Conservation (phyloP, 2,888 invertebrate species). For the Drosophila kambysellisi region DNA sequence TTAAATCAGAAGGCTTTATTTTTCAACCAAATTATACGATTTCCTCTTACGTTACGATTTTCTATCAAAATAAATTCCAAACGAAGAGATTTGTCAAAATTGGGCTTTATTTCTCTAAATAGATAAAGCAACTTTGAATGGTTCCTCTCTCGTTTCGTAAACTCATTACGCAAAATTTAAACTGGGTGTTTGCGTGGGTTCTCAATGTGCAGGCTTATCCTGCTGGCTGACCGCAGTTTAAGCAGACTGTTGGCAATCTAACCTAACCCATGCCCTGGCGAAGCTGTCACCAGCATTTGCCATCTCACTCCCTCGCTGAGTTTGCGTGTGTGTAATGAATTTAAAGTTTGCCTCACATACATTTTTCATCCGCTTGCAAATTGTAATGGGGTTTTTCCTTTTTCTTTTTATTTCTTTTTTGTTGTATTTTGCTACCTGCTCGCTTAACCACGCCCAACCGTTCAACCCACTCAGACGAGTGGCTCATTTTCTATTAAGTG, state of each 20-base stretch:
- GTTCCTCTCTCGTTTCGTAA: not conserved
- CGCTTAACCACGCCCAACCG: slow-evolving; percentile 37
- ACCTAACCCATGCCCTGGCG: slow-evolving; percentile 36
- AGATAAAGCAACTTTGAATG: not conserved
- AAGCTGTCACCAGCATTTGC: slow-evolving; percentile 65
- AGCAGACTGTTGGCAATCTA: slow-evolving; percentile 66
- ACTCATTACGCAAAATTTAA: slow-evolving; percentile 10
- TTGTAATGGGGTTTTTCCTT: slow-evolving; percentile 66
- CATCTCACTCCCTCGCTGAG: slow-evolving; percentile 31
- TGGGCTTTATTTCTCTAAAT: not conserved
- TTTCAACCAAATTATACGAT: not conserved
- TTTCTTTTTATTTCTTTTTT: slow-evolving; percentile 19
- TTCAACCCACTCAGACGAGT: slow-evolving; percentile 8
- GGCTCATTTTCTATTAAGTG: slow-evolving; percentile 73
- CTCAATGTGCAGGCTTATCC: slow-evolving; percentile 35
- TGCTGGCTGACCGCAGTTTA: slow-evolving; percentile 73
- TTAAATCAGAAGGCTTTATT: not conserved
- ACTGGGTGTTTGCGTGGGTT: slow-evolving; percentile 26
- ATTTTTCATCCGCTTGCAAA: slow-evolving; percentile 78
- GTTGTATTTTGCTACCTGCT: slow-evolving; percentile 29
- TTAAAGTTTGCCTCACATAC: slow-evolving; percentile 77
- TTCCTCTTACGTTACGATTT: not conserved
- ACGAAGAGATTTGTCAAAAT: too few species aligned
- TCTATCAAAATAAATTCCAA: not conserved
- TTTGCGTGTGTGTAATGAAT: slow-evolving; percentile 80